Evolutionary conservation across 2,888 invertebrate genomes (phyloP).

Genomic region (Lithophane leautieri): DNA sequence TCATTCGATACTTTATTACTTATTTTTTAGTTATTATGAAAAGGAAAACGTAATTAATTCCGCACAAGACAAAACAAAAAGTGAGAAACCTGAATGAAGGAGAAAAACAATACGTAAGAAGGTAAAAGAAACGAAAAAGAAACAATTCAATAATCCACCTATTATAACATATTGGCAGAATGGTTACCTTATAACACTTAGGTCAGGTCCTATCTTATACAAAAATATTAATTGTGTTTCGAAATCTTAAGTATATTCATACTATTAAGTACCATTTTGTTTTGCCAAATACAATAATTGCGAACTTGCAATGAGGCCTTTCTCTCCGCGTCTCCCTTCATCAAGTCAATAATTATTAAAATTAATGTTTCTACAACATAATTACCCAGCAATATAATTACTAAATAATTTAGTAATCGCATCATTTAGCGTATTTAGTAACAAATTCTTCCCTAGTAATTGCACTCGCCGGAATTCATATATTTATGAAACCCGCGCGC

Average conservation of each 20-base stretch:
- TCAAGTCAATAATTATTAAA: constrained; percentile 33
- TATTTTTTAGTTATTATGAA: not conserved
- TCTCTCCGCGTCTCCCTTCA: constrained; percentile 8
- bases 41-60: not conserved
- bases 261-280: not conserved
- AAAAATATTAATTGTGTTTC: not conserved
- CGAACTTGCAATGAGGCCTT: not conserved
- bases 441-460: constrained; percentile 61
- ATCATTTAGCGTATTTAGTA: constrained; percentile 57
- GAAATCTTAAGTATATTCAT: too few relatives aligned
- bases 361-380: constrained; percentile 31
- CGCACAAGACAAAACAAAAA: not conserved
- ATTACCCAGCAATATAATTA: constrained; percentile 51
- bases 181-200: not conserved
- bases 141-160: not conserved
- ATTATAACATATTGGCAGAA: not conserved
- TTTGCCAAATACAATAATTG: constrained; percentile 15
- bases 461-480: constrained; percentile 47
- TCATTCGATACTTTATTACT: not conserved
- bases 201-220: not conserved
- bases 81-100: not conserved
- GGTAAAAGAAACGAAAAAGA: not conserved
- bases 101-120: not conserved
- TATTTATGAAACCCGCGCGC: constrained; percentile 59
- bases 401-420: constrained; percentile 52